Evolutionary conservation across 2,888 invertebrate genomes (phyloP).

Genomic region (Xanthorhoe designata): DNA sequence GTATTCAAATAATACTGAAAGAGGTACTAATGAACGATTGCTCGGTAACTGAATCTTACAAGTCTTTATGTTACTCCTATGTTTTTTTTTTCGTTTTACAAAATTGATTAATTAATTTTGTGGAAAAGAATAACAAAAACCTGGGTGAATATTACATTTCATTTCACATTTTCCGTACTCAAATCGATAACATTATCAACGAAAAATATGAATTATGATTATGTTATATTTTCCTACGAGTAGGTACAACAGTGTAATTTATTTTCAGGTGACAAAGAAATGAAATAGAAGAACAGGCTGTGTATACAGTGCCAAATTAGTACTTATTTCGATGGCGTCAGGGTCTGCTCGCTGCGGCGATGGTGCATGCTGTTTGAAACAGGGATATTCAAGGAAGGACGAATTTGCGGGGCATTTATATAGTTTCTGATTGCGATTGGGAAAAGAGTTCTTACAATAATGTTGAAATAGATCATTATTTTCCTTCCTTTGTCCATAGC

Average conservation of each 20-base stretch:
- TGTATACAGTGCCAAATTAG: conserved; percentile 58
- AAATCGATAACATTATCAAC: too few species aligned
- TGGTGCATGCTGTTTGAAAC: conserved; percentile 55
- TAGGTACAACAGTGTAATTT: neutral
- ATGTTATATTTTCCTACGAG: too few species aligned
- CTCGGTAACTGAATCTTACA: too few species aligned
- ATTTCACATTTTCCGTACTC: neutral
- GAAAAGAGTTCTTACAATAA: neutral
- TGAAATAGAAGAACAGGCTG: conserved; percentile 35
- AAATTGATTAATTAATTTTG: too few species aligned
- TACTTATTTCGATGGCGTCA: conserved; percentile 54
- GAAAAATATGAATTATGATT: too few species aligned
- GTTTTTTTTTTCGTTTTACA: too few species aligned
- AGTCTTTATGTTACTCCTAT: too few species aligned
- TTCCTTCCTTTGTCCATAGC: too few species aligned
- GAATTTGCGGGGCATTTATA: conserved; percentile 43
- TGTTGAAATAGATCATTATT: neutral
- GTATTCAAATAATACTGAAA: too few species aligned
- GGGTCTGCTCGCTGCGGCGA: conserved; percentile 55
- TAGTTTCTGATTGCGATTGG: neutral
- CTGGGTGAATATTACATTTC: neutral
- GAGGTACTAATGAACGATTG: too few species aligned
- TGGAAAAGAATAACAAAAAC: too few species aligned
- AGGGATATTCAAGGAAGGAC: conserved; percentile 51
- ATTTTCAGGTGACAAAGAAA: conserved; percentile 27